Percentiles rank a stretch among this genome's conserved stretches.
phyloP scores from a whole-genome alignment of 2,113 vertebrate genomes.

The Petrocephalus zakoni region DNA sequence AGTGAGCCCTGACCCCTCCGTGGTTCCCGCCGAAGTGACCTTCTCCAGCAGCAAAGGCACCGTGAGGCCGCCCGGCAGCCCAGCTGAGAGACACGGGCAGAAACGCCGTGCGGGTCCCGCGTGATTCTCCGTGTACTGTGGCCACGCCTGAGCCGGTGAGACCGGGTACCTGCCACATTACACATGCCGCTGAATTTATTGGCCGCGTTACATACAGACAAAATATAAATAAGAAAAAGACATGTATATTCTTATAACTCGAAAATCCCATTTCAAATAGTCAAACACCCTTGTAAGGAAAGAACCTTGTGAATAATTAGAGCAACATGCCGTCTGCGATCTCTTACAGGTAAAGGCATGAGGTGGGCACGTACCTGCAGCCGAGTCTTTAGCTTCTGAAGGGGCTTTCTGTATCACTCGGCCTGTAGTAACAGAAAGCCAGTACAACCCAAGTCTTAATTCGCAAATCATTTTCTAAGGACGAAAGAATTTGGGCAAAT shows the following conservation, averaged over 20 bases:
- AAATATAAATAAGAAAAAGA: not conserved
- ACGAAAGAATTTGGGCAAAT: not conserved
- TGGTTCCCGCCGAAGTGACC: slow-evolving; percentile 7
- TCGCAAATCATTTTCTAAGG: not conserved
- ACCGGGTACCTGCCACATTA: not conserved
- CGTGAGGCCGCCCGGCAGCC: not conserved
- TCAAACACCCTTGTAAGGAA: not conserved
- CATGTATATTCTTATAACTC: not conserved
- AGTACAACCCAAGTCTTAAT: not conserved
- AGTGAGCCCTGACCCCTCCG: slow-evolving; percentile 7
- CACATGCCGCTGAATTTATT: not conserved
- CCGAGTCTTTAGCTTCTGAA: not conserved
- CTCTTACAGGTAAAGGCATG: not conserved
- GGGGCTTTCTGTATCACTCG: not conserved
- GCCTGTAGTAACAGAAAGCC: not conserved
- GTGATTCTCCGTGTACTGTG: not conserved
- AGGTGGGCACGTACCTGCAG: not conserved
- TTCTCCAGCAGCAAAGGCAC: not conserved
- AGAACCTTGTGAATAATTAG: not conserved
- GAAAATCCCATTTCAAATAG: not conserved
- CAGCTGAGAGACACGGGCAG: not conserved
- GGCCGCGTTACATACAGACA: not conserved
- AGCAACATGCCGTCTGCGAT: not conserved
- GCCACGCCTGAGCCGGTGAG: not conserved
- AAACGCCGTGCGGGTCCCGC: not conserved